A percentile compares a stretch with the other conserved stretches of the same genome.
These are phyloP conservation scores for Acanthosepion esculentum DNA, from an alignment of 2,888 invertebrate genomes.

Conservation along the genomic window DNA sequence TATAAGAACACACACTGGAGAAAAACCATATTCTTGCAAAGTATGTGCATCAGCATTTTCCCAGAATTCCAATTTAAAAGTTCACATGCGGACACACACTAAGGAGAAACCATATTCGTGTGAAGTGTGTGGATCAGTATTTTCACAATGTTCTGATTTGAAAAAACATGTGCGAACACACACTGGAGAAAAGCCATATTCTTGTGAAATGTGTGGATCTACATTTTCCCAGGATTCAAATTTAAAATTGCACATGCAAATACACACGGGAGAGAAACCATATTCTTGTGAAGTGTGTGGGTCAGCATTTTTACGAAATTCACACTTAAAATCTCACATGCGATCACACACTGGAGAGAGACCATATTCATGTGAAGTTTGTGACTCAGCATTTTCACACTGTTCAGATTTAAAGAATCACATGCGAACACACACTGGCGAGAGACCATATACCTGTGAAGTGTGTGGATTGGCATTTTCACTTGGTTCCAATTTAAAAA, in stretches of 20 bases:
- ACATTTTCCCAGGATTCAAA: not conserved
- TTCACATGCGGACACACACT: conserved; percentile 7
- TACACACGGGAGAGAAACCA: not conserved
- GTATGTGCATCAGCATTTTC: not conserved
- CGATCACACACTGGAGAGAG: not conserved
- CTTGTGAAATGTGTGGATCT: not conserved
- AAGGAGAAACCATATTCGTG: not conserved
- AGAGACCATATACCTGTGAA: not conserved
- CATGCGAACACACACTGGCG: not conserved
- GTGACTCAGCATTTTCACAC: conserved; percentile 17
- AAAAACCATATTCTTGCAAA: not conserved
- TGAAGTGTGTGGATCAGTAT: not conserved
- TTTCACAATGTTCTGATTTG: not conserved
- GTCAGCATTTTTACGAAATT: not conserved
- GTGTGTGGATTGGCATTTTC: not conserved
- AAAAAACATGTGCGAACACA: conserved; percentile 4
- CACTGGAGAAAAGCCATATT: conserved; percentile 42
- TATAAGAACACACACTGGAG: no score
- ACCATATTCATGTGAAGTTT: conserved; percentile 37
- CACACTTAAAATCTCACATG: not conserved
- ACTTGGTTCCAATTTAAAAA: not conserved
- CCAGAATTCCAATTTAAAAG: not conserved
- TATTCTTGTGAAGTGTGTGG: conserved; percentile 35
- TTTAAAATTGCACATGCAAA: not conserved
- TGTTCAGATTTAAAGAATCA: not conserved